Evolutionary conservation across 2,113 vertebrate genomes (phyloP).

Genomic region (Rhynchopsitta pachyrhyncha): DNA sequence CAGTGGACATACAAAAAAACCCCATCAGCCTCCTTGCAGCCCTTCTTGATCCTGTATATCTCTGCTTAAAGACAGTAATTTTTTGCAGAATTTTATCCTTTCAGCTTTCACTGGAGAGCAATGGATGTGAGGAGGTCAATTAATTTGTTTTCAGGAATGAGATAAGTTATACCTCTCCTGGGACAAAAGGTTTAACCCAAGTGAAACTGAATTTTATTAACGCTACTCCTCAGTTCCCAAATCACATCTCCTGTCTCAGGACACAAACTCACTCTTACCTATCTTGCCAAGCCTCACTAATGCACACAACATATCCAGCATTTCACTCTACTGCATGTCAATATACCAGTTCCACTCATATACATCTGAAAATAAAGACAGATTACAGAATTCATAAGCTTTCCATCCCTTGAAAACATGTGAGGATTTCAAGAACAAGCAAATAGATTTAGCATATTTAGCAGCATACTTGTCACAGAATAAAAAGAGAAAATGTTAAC

Average conservation of each 20-base stretch:
- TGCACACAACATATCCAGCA: not conserved
- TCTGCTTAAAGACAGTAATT: not conserved
- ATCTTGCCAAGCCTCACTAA: not conserved
- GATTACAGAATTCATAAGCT: not conserved
- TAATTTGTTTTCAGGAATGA: not conserved
- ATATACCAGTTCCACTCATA: not conserved
- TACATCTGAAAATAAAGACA: not conserved
- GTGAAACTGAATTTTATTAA: not conserved
- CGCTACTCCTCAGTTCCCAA: not conserved
- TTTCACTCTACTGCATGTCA: not conserved
- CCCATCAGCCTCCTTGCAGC: not conserved
- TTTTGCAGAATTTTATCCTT: not conserved
- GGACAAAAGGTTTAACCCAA: not conserved
- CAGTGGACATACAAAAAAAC: fast-evolving
- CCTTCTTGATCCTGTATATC: not conserved
- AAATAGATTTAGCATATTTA: not conserved
- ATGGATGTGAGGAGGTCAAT: not conserved
- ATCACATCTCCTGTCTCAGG: not conserved
- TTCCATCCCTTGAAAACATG: not conserved
- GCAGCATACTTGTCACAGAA: not conserved
- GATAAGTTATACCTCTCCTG: not conserved
- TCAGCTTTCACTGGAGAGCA: not conserved
- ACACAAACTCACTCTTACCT: not conserved
- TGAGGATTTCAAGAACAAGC: not conserved
- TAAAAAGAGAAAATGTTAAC: not conserved